Evolutionary conservation across 2,797 vertebrate genomes (phyloP).

Genomic region (Adrianichthys oophorus): DNA sequence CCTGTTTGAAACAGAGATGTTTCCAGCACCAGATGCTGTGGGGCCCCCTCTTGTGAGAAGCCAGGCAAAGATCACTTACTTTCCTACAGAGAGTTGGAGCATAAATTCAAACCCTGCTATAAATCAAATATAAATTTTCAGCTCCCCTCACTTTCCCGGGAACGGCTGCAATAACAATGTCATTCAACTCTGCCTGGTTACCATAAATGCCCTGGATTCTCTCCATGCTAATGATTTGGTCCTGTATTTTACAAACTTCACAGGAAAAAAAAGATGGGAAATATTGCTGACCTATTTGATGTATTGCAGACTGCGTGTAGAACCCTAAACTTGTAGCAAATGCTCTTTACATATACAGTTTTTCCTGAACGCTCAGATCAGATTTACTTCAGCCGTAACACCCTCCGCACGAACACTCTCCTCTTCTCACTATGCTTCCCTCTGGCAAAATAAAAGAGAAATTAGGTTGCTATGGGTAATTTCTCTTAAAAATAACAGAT

Average conservation of each 20-base stretch:
- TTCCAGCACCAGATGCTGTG: constrained; percentile 75
- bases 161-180: constrained; percentile 79
- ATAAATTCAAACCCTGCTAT: constrained; percentile 77
- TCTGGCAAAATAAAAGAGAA: constrained; percentile 61
- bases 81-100: constrained; percentile 69
- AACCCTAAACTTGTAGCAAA: constrained; percentile 65
- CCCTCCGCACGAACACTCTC: constrained; percentile 63
- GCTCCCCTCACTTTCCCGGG: constrained; percentile 68
- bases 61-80: constrained; percentile 71
- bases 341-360: constrained; percentile 58
- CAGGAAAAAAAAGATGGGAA: constrained; percentile 56
- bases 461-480: constrained; percentile 68
- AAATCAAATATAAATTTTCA: constrained; percentile 80
- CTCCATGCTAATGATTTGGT: constrained; percentile 72
- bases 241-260: constrained; percentile 62
- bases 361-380: constrained; percentile 63
- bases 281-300: constrained; percentile 75
- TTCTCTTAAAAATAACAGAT: constrained; percentile 62
- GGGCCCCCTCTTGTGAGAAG: constrained; percentile 64
- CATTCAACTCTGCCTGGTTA: constrained; percentile 72
- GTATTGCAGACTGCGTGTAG: constrained; percentile 64
- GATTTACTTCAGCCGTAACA: constrained; percentile 69
- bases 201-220: constrained; percentile 72
- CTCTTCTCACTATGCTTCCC: constrained; percentile 57
- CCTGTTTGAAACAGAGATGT: constrained; percentile 69